These are phyloP conservation scores for Todiramphus saurophagus DNA, from an alignment of 2,113 vertebrate genomes.

Conservation along the genomic window DNA sequence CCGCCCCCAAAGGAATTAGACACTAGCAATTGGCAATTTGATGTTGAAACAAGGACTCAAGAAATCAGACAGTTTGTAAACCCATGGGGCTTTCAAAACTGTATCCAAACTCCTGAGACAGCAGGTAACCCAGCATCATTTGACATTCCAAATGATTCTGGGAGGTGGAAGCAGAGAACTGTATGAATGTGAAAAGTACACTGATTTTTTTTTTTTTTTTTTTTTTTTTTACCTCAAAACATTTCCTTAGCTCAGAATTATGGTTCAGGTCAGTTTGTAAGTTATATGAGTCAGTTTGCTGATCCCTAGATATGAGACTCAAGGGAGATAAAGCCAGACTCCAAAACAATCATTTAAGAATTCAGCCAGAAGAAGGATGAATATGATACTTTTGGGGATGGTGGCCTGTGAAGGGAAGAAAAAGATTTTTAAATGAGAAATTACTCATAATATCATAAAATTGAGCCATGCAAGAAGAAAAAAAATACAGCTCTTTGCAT, in stretches of 20 bases:
- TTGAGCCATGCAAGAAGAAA: background rate
- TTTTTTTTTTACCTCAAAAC: constrained; percentile 18
- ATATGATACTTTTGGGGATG: constrained; percentile 61
- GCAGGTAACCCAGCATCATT: background rate
- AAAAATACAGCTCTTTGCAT: background rate
- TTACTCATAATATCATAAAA: constrained; percentile 48
- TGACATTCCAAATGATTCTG: background rate
- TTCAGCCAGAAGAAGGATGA: constrained; percentile 42
- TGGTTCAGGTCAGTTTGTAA: constrained; percentile 37
- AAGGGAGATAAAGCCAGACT: constrained; percentile 54
- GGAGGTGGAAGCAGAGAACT: background rate
- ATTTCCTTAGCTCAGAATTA: constrained; percentile 51
- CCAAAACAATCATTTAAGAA: constrained; percentile 62
- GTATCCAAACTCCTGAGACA: background rate
- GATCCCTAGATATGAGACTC: constrained; percentile 61
- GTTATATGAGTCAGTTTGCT: constrained; percentile 52
- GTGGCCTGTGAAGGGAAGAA: constrained; percentile 41
- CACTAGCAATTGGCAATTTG: background rate
- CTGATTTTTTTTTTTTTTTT: background rate
- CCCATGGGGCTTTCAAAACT: background rate
- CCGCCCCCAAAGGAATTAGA: background rate
- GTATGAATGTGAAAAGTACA: constrained; percentile 1
- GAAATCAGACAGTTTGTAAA: background rate
- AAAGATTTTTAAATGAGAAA: constrained; percentile 48
- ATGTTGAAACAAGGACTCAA: background rate